Evolutionary conservation across 1,140 invertebrate species (phyloP).

Genomic region (Mya arenaria): DNA sequence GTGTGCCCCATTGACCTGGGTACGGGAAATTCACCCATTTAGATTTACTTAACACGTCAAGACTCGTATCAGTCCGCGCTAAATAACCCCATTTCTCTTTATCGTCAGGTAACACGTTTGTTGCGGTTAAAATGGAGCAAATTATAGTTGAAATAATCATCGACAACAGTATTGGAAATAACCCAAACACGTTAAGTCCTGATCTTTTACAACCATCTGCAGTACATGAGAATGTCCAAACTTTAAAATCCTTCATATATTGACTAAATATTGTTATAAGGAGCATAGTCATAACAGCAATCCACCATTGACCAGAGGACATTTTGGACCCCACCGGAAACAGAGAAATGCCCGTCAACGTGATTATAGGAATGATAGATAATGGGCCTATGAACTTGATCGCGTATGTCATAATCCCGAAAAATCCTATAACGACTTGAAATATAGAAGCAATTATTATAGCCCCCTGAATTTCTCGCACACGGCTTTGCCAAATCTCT

Average conservation of each 20-base stretch:
- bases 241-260: slow-evolving; percentile 87
- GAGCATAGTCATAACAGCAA: slow-evolving; percentile 89
- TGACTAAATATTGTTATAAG: slow-evolving; percentile 92
- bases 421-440: slow-evolving; percentile 75
- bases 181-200: slow-evolving; percentile 87
- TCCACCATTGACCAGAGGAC: slow-evolving; percentile 90
- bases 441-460: slow-evolving; percentile 73
- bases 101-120: slow-evolving; percentile 84
- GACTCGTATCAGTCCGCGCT: slow-evolving; percentile 89
- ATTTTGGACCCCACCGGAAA: slow-evolving; percentile 90
- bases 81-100: slow-evolving; percentile 83
- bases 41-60: slow-evolving; percentile 88
- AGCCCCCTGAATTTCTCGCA: slow-evolving; percentile 69
- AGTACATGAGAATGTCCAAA: slow-evolving; percentile 85
- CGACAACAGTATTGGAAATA: slow-evolving; percentile 88
- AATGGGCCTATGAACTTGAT: slow-evolving; percentile 90
- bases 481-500: slow-evolving; percentile 26
- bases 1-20: slow-evolving; percentile 84
- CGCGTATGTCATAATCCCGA: slow-evolving; percentile 88
- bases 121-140: slow-evolving; percentile 88
- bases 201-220: slow-evolving; percentile 82
- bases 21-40: slow-evolving; percentile 94
- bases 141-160: slow-evolving; percentile 84
- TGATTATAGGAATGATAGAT: slow-evolving; percentile 91
- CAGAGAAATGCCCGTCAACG: slow-evolving; percentile 89